Conservation (phyloP, 2,888 invertebrate species). For the Barypeithes pellucidus region DNA sequence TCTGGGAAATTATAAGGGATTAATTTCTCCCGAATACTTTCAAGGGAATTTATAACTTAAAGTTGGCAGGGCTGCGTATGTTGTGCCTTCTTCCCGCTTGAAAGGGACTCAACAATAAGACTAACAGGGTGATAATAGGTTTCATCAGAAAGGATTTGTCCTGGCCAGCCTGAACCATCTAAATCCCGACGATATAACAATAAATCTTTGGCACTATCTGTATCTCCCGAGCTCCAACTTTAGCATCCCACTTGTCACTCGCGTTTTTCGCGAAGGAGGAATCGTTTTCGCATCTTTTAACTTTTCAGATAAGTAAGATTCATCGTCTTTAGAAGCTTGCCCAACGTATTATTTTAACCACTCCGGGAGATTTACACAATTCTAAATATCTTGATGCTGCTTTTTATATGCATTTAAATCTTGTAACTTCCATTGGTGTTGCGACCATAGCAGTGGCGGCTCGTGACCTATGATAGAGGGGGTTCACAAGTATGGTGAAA, state of each 20-base stretch:
- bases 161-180: slow-evolving; percentile 62
- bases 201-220: slow-evolving; percentile 68
- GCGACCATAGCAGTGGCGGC: no score
- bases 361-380: slow-evolving; percentile 13
- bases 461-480: no score
- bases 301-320: slow-evolving; percentile 66
- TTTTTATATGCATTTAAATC: background rate
- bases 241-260: slow-evolving; percentile 66
- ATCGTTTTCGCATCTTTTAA: slow-evolving; percentile 68
- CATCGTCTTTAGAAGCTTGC: slow-evolving; percentile 59
- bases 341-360: slow-evolving; percentile 45
- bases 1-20: no score
- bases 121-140: slow-evolving; percentile 65
- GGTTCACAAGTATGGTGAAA: no score
- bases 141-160: slow-evolving; percentile 68
- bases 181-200: slow-evolving; percentile 68
- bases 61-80: no score
- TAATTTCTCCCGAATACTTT: no score
- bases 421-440: no score
- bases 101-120: slow-evolving; percentile 56
- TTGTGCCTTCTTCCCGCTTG: slow-evolving; percentile 7
- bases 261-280: slow-evolving; percentile 58
- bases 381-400: slow-evolving; percentile 11
- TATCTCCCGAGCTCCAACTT: slow-evolving; percentile 59
- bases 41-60: no score